A percentile compares a stretch with the other conserved stretches of the same genome.
These are phyloP conservation scores for Ceyx margarethae DNA, from an alignment of 2,113 vertebrate species.

Conservation along the genomic window DNA sequence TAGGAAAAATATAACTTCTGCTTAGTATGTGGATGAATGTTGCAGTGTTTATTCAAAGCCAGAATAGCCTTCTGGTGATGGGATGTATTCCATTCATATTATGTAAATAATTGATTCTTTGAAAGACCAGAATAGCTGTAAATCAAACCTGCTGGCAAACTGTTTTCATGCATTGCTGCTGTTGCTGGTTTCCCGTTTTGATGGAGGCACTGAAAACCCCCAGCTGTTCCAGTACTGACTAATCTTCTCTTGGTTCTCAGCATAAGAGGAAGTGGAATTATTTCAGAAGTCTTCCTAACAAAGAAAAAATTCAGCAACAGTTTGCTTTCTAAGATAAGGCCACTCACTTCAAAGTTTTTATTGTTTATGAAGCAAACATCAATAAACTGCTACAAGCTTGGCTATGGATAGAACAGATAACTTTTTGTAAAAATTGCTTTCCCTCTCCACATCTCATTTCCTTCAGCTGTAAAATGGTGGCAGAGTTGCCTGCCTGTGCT, in stretches of 20 bases:
- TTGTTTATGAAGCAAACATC: conserved; percentile 26
- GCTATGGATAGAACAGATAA: background rate
- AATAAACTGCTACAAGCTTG: background rate
- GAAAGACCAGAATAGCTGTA: background rate
- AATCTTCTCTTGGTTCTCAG: conserved; percentile 9
- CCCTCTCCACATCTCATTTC: background rate
- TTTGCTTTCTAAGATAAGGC: conserved; percentile 35
- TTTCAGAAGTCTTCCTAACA: conserved; percentile 9
- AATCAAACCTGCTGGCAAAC: background rate
- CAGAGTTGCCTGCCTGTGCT: background rate
- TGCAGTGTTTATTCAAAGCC: background rate
- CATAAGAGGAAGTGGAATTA: conserved; percentile 6
- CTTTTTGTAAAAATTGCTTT: background rate
- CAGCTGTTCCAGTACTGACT: background rate
- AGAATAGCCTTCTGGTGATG: background rate
- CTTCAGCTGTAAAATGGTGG: conserved; percentile 1
- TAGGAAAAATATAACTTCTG: background rate
- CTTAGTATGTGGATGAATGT: background rate
- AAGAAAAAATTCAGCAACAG: background rate
- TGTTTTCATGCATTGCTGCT: background rate
- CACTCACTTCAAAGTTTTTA: background rate
- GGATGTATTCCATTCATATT: background rate
- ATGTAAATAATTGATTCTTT: conserved; percentile 16
- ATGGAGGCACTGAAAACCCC: background rate
- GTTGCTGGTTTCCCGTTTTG: conserved; percentile 17